Conservation (phyloP, 1,140 invertebrate genomes). For the Zaprionus davidi region DNA sequence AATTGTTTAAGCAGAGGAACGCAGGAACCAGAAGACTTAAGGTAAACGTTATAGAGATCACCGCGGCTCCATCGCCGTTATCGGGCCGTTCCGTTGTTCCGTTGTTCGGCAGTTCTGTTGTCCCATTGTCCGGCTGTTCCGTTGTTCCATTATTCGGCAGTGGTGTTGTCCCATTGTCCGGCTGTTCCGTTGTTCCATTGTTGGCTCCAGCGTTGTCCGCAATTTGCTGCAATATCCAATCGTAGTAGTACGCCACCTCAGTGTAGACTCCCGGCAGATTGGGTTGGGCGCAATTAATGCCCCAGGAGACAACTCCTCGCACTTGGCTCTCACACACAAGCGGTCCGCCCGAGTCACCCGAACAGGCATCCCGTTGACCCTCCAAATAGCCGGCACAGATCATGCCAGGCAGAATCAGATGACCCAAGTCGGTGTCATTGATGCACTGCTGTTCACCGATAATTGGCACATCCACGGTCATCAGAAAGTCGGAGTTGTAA, state of each 20-base stretch:
- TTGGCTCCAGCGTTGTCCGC: constrained; percentile 15
- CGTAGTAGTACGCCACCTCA: constrained; percentile 86
- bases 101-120: neutral
- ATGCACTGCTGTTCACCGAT: constrained; percentile 57
- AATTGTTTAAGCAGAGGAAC: constrained; percentile 1
- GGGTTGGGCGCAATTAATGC: constrained; percentile 87
- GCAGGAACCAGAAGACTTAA: constrained; percentile 46
- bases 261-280: constrained; percentile 90
- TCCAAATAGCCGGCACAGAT: constrained; percentile 74
- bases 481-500: constrained; percentile 54
- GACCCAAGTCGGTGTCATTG: constrained; percentile 41
- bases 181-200: neutral
- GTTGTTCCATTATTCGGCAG: no score
- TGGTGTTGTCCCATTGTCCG: neutral
- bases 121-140: neutral
- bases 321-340: constrained; percentile 85
- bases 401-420: constrained; percentile 62
- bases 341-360: constrained; percentile 87
- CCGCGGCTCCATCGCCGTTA: constrained; percentile 36
- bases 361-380: constrained; percentile 71
- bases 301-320: constrained; percentile 90
- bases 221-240: constrained; percentile 85
- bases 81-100: neutral
- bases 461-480: constrained; percentile 70
- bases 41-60: constrained; percentile 27